Evolutionary conservation across 2,113 vertebrate species (phyloP).

Genomic region (Ochotona curzoniae): DNA sequence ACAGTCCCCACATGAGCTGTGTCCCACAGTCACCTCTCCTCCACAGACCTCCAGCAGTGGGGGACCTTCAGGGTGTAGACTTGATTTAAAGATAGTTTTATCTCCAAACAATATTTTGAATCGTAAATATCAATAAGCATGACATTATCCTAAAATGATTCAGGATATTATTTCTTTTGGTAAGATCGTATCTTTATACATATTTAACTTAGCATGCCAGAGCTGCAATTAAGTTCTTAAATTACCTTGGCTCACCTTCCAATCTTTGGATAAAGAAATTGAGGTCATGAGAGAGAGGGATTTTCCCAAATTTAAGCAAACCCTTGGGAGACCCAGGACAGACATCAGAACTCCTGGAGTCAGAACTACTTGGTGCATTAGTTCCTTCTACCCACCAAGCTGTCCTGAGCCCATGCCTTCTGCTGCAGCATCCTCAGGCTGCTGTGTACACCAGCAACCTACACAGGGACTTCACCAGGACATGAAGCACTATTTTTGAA

Average conservation of each 20-base stretch:
- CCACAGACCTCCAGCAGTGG: accelerated
- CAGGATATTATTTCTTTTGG: neutral
- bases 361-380: no score
- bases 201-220: neutral
- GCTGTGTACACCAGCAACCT: neutral
- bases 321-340: neutral
- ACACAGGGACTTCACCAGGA: neutral
- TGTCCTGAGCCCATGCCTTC: neutral
- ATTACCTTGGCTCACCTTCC: neutral
- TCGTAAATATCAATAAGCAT: neutral
- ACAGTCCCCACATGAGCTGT: neutral
- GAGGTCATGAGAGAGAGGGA: neutral
- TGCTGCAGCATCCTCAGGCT: accelerated
- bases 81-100: neutral
- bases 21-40: neutral
- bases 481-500: neutral
- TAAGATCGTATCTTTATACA: no score
- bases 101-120: neutral
- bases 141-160: neutral
- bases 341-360: neutral
- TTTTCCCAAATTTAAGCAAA: neutral
- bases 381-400: neutral
- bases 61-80: neutral
- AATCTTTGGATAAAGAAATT: neutral
- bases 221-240: neutral